Conservation (phyloP, 2,888 invertebrate genomes). For the Tromatobia lineatoria region DNA sequence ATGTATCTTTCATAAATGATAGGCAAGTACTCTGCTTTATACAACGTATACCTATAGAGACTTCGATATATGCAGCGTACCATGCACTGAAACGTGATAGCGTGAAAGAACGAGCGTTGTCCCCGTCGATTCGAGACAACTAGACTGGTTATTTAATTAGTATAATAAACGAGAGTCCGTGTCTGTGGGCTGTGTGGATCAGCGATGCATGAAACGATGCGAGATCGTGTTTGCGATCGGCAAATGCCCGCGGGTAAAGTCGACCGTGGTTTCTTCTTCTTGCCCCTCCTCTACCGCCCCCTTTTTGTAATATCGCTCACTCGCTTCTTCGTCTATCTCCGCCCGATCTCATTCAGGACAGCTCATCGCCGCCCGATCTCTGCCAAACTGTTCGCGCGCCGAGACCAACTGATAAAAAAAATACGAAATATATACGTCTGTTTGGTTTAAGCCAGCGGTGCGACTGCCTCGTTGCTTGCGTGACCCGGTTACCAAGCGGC, state of each 20-base stretch:
- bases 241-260: slow-evolving; percentile 1
- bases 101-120: slow-evolving; percentile 8
- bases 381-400: neutral
- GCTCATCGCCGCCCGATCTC: slow-evolving; percentile 20
- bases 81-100: slow-evolving; percentile 12
- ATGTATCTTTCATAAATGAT: too few relatives aligned
- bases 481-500: slow-evolving; percentile 64
- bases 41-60: neutral
- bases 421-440: slow-evolving; percentile 19
- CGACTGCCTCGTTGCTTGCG: slow-evolving; percentile 27
- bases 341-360: slow-evolving; percentile 20
- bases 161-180: slow-evolving; percentile 12
- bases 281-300: neutral
- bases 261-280: neutral
- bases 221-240: slow-evolving; percentile 27
- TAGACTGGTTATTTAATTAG: slow-evolving; percentile 35
- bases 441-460: slow-evolving; percentile 13
- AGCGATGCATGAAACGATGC: slow-evolving; percentile 25
- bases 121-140: slow-evolving; percentile 28
- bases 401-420: slow-evolving; percentile 36
- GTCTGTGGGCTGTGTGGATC: slow-evolving; percentile 6
- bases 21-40: too few relatives aligned
- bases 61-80: neutral
- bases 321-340: slow-evolving; percentile 3
- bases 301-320: slow-evolving; percentile 3